Base-by-base conservation (phyloP, 2,888 invertebrate species). In the Troides aeacus region DNA sequence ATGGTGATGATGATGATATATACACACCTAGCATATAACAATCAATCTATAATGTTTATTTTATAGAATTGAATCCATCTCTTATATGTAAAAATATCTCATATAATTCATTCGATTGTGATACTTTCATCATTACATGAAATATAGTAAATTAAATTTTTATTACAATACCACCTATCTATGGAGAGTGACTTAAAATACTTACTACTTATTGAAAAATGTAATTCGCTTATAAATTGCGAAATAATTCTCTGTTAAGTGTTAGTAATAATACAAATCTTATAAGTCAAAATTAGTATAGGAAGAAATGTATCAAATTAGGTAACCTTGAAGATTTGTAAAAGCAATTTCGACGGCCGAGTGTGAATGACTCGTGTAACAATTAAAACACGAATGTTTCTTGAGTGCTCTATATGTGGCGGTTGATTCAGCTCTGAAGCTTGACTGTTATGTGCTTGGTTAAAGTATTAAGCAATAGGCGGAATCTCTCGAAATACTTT, bases 381-480 rank as follows among this genome's bases (percentile, higher is more conserved):
- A 77, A 77, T 77, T 75, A 74, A 76, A 75, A 74, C 68, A 68
- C 72, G 69, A 72, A 71, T 72, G 71, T 65, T 71, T 58, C 59
- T 74, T 71, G 64, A 71, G 69, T 70, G 70, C 69, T 72, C 71
- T 76, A 62, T 68, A 72, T 72, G 72, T 62, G 72, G 71, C 68
- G 68, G 63, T 66, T 61, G 73, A 66, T 72, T 67, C 62, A 72
- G 74, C 64, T 74, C 66, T 69, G 64, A 73, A 69, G 71, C 72
- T 72, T 71, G 71, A 59, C 68, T 68, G 58, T 68, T 59, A 24
- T 15, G 61, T 64, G 23, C 15, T 57, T 61, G 61, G 63, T 17
- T 17, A n/a, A 66, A 70, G 56, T 59, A n/a, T 68, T 56, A 62
- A 64, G 66, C 46, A 46, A 7, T 39, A 39, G 66, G 70, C 65